Base-by-base conservation (phyloP, 64 coral and sea anemone species). In the Montipora cactus region DNA sequence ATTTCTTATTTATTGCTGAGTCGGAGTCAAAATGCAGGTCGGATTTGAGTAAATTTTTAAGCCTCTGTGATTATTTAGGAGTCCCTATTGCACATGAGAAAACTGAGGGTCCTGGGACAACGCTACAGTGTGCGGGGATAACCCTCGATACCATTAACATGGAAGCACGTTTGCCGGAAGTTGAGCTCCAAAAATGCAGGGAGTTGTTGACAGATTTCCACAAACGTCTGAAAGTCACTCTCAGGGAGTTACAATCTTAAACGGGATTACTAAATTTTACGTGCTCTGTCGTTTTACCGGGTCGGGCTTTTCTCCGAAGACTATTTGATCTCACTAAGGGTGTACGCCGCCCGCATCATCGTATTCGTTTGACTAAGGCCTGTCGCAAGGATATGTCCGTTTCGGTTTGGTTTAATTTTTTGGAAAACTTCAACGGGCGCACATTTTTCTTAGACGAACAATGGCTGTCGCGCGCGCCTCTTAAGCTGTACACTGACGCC, bases 1-100 rank as follows among this genome's bases (percentile, higher is more conserved):
- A 77, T 77, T 77, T 77, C 14, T 48, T 77, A 28, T 77, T 77
- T 48, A 77, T 77, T 44, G 75, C 75, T 3, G 61, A 64, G 61
- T 64, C 61, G 14, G 61, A 64, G 61, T 64, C 61, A 14, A 64
- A 64, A 16, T 16, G 61, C 14, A 64, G 14, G 61, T 64, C 12
- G 14, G 8, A 64, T 64, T 64, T 64, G 12, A 64, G 61, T 64
- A 64, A 64, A 64, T 64, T 64, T 64, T 64, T 16, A 19, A 64
- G 61, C 61, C 61, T 64, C 61, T 64, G 61, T 64, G 9, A 64
- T 64, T 64, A 11, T 64, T 64, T 64, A 64, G 61, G 61, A 64
- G 61, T 64, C 37, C 53, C 53, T 57, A 57, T 57, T 57, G 53
- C 53, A 57, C 53, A 57, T 57, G 53, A 57, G 53, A 57, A 57